These are phyloP conservation scores for Piaya cayana DNA, from an alignment of 2,113 vertebrate genomes.

Conservation along the genomic window DNA sequence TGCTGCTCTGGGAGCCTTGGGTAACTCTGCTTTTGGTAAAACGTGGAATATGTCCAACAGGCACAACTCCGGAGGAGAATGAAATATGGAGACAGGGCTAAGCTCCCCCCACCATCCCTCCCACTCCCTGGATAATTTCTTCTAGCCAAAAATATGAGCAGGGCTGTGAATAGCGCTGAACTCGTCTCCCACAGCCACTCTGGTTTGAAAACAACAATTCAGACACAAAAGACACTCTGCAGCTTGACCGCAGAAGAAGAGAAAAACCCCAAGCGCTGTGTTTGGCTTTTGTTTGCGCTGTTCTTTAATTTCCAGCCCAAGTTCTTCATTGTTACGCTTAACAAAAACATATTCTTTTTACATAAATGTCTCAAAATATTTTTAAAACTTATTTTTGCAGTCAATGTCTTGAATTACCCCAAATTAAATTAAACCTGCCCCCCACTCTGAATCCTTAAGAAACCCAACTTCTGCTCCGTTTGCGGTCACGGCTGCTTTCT, in stretches of 20 bases:
- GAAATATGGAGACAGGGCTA: background rate
- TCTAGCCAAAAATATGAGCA: background rate
- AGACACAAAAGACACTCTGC: conserved; percentile 57
- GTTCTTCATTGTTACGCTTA: conserved; percentile 29
- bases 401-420: conserved; percentile 33
- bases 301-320: conserved; percentile 49
- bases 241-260: conserved; percentile 54
- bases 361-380: conserved; percentile 53
- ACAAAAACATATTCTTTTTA: conserved; percentile 52
- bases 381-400: conserved; percentile 54
- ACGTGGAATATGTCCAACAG: background rate
- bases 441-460: background rate
- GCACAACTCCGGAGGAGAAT: background rate
- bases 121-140: background rate
- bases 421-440: background rate
- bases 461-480: background rate
- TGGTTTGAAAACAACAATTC: conserved; percentile 12
- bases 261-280: conserved; percentile 53
- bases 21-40: background rate
- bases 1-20: background rate
- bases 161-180: background rate
- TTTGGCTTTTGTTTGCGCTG: conserved; percentile 52
- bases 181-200: conserved; percentile 8
- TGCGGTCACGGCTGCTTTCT: background rate
- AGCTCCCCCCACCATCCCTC: background rate